phyloP scores from a whole-genome alignment of 2,113 vertebrate species.

The Platichthys stellatus region DNA sequence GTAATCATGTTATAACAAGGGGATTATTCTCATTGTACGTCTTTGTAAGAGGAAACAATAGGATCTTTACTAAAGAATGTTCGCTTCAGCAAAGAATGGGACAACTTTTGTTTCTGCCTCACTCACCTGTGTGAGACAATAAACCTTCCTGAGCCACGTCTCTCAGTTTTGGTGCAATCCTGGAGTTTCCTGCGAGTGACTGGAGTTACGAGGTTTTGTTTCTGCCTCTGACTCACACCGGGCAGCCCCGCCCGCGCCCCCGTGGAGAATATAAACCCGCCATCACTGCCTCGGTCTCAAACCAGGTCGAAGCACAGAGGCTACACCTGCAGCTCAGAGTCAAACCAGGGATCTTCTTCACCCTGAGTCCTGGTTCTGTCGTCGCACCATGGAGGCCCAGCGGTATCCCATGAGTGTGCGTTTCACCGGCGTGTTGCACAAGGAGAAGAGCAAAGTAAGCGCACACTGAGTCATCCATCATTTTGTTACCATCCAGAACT shows the following conservation, averaged over 20 bases:
- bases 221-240: neutral
- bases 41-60: neutral
- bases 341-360: neutral
- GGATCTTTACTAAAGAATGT: neutral
- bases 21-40: neutral
- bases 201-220: no score
- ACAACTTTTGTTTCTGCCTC: neutral
- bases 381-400: slow-evolving; percentile 65
- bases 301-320: no score
- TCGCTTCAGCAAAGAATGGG: neutral
- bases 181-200: slow-evolving; percentile 26
- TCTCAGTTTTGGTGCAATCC: neutral
- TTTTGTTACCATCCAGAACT: neutral
- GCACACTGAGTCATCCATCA: neutral
- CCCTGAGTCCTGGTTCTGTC: neutral
- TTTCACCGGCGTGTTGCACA: slow-evolving; percentile 78
- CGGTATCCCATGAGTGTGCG: slow-evolving; percentile 69
- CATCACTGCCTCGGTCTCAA: neutral
- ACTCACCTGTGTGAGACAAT: neutral
- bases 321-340: neutral
- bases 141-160: neutral
- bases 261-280: slow-evolving; percentile 11
- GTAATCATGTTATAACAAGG: no score
- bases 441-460: slow-evolving; percentile 75
- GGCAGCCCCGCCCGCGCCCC: slow-evolving; percentile 29